phyloP scores from a whole-genome alignment of 2,888 invertebrate genomes.

The Apamea anceps region DNA sequence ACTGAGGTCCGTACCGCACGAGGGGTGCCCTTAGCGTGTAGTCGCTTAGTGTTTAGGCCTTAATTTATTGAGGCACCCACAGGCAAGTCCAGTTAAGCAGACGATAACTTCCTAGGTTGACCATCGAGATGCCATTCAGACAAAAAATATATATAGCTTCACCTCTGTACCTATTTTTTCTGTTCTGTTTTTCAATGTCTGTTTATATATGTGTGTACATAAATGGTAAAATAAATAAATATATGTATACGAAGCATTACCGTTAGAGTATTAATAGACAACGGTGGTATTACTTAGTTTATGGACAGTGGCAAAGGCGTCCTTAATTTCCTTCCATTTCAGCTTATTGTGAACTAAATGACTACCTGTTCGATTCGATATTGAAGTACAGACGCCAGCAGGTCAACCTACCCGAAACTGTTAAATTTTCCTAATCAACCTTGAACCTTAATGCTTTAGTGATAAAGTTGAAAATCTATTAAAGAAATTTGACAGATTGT shows the following conservation, averaged over 20 bases:
- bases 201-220: no score
- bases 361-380: background rate
- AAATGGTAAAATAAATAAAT: no score
- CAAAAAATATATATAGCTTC: no score
- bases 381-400: no score
- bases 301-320: background rate
- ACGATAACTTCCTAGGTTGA: background rate
- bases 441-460: no score
- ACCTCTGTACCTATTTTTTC: no score
- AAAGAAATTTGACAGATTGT: no score
- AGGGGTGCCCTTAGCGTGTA: background rate
- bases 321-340: constrained; percentile 3
- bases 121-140: background rate
- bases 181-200: no score
- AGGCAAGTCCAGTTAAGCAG: background rate
- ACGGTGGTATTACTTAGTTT: background rate
- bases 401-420: no score
- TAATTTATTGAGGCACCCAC: background rate
- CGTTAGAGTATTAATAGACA: background rate
- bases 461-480: no score
- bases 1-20: background rate
- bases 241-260: background rate
- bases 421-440: no score
- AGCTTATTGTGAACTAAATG: background rate
- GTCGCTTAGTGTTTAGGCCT: background rate